phyloP scores from a whole-genome alignment of 2,113 vertebrate genomes.

The Microcebus griseorufus region DNA sequence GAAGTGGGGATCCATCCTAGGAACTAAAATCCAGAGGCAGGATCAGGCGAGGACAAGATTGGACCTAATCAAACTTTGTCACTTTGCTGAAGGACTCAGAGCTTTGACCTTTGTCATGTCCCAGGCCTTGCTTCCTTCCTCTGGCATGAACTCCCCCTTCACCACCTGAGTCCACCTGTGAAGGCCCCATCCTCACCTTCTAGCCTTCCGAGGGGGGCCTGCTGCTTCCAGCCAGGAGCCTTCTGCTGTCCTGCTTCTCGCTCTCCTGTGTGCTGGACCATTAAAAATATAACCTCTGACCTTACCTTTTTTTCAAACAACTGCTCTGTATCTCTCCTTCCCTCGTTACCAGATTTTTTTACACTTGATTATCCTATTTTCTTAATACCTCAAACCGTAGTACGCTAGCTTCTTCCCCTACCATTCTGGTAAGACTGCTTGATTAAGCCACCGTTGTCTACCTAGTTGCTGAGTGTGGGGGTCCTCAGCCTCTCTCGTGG shows the following conservation, averaged over 20 bases:
- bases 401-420: not conserved
- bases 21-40: not conserved
- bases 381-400: not conserved
- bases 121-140: not conserved
- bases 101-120: not conserved
- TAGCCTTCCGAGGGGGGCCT: not conserved
- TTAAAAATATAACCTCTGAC: not conserved
- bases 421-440: not conserved
- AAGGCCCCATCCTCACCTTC: not conserved
- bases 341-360: not conserved
- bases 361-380: not conserved
- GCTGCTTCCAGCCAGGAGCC: not conserved
- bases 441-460: not conserved
- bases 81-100: not conserved
- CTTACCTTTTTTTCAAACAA: not conserved
- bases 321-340: not conserved
- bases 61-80: not conserved
- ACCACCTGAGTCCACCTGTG: not conserved
- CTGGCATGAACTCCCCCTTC: not conserved
- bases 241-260: not conserved
- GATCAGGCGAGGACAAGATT: not conserved
- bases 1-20: not conserved
- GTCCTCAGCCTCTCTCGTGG: not conserved
- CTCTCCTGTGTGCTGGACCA: not conserved
- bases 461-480: not conserved